Evolutionary conservation across 1,140 invertebrate genomes (phyloP), one percentile per base, ranked within the genome.

Genomic region (Araneus ventricosus): DNA sequence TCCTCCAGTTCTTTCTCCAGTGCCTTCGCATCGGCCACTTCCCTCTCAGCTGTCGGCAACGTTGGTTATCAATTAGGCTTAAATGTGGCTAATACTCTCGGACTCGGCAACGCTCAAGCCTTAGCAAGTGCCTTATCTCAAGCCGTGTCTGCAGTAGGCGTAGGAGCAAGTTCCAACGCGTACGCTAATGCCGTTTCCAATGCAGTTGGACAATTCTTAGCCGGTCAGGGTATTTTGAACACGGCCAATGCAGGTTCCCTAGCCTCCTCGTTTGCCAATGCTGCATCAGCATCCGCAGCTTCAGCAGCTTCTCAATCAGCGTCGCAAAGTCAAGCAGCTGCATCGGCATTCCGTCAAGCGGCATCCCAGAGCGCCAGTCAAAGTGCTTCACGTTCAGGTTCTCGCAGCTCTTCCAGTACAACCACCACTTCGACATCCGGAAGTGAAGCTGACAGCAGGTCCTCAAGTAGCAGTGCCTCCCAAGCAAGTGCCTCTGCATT

Each of bases 11-110:
- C 37, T 37, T 20, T 59, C 63, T 37, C 61, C 17, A 67, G 39
- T 2, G 87, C 61, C 87, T 41, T 88, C 59, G 37, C 85, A 14
- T 88, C 87, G 20, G 87, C 61, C 5, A 37, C 61, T 67, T 70
- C 87, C 14, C 22, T 39, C 14, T 67, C 87, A 14, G 61, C 59
- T 24, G 34, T 14, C 22, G 7, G 37, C n/a, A 70, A 17, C 34
- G 8, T 88, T 2, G 87, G 34, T 27, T 88, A 75, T 27, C 34
- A 30, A 52, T 7, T 27, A n/a, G 87, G 63, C 63, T 30, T 45
- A 10, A 4, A 2, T 5, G n/a, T 24, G 8, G 87, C 63, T 8
- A 8, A 30, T 2, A 24, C 34, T 30, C 87, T 88, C 2, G 87
- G 63, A 88, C n/a, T 88, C 34, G 22, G 63, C 61, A n/a, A 70